Base-by-base conservation (phyloP, 2,797 vertebrate species). In the Gadopsis marmoratus region DNA sequence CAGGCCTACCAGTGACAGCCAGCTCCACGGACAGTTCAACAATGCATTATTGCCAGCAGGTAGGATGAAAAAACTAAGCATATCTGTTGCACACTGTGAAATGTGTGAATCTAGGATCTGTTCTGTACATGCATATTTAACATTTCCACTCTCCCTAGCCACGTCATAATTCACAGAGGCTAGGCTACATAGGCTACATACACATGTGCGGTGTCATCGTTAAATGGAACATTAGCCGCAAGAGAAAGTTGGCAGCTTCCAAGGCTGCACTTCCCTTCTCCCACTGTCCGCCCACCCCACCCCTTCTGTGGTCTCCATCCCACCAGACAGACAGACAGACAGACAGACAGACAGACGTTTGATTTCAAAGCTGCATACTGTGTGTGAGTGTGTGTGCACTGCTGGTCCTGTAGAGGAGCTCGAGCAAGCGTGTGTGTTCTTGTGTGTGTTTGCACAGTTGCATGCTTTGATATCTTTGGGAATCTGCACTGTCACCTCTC, bases 11-110 rank as follows among this genome's bases (percentile, higher is more conserved):
- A 84, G 88, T 41, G 82, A 93, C 60, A 76, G 90, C 73, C 94
- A 91, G 69, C 83, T 89, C 0, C 37, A 74, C 0, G 71, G 91
- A 33, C 91, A 92, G 79, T 89, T 88, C 90, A 95, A 94, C 87
- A 95, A 93, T 53, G 89, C 81, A 0, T 79, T 96, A 26, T 82
- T 88, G 64, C 89, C 94, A 73, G 94, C 95, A 93, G 97, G 97
- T 98, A 95, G 79, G 87, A 48, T 17, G 10, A 37, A 33, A 35
- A 78, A 55, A 47, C 6, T 4, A 26, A 21, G 66, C 9, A 23
- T 62, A 31, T 70, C 12, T 33, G 0, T 51, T 39, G 7, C 31
- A 56, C 5, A 23, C 0, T 31, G 14, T 62, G 45, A 41, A 55
- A 43, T 59, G 1, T 16, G 14, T 41, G 62, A 54, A 74, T 45